These are phyloP conservation scores for Bostrychus sinensis DNA, from an alignment of 2,113 vertebrate genomes.

Conservation along the genomic window DNA sequence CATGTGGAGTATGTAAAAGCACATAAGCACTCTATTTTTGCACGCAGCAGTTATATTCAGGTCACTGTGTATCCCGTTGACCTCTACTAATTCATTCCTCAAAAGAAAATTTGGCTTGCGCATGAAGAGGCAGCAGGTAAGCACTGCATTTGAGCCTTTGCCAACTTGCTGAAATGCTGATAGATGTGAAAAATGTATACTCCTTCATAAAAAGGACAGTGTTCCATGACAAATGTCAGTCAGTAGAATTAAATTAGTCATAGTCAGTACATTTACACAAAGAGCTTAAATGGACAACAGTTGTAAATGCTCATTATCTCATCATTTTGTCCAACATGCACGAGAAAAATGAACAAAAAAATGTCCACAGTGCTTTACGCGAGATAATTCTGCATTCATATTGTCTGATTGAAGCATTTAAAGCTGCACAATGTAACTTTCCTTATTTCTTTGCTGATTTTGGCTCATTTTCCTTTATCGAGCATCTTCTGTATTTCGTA, in stretches of 20 bases:
- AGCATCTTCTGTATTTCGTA: no score
- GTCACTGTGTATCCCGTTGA: constrained; percentile 3
- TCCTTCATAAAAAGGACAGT: constrained; percentile 39
- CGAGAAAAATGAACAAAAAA: no score
- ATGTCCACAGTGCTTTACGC: no score
- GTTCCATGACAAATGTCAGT: constrained; percentile 56
- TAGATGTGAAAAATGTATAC: constrained; percentile 45
- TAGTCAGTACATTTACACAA: no score
- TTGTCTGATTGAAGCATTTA: no score
- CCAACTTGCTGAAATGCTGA: constrained; percentile 46
- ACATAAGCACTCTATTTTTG: not conserved
- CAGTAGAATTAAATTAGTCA: constrained; percentile 42
- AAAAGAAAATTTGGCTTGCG: constrained; percentile 1
- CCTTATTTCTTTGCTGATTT: no score
- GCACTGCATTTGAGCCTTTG: constrained; percentile 32
- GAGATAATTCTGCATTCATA: no score
- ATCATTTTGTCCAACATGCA: no score
- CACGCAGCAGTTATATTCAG: not conserved
- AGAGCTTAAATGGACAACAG: no score
- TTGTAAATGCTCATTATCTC: no score
- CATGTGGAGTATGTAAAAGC: not conserved
- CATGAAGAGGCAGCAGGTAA: constrained; percentile 32
- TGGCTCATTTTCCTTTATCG: no score
- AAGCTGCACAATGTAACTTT: no score
- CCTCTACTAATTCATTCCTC: constrained; percentile 6